Base-by-base conservation (phyloP, 2,888 invertebrate genomes). In the Drosophila peninsularis region DNA sequence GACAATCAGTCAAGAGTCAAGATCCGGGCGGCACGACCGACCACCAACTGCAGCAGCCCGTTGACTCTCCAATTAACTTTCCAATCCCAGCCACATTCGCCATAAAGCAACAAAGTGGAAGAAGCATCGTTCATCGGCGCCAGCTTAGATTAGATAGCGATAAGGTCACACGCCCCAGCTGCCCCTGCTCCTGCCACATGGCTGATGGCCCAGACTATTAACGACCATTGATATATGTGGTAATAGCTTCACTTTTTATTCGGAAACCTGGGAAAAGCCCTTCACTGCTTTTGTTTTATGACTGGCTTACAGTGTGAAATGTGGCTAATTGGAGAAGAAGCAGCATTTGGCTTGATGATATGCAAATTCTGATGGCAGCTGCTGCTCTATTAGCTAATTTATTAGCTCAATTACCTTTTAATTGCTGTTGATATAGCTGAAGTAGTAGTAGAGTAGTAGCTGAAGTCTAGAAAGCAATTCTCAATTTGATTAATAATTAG, bases 1-100 rank as follows among this genome's bases (percentile, higher is more conserved):
- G 36, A 81, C 81, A 83, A 83, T 84, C 82, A 76, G 78, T 82
- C 79, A 86, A 66, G 57, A 70, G 71, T 63, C 61, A 75, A 56
- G 55, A 44, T 44, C 10, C 47, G 45, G 58, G 39, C 24, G 39
- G 54, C 27, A 6, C n/a, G 47, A 27, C 27, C 27, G n/a, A n/a
- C n/a, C n/a, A 30, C 44, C 54, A n/a, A 50, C 37, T 44, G 53
- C 55, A 50, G 52, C 55, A 6, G 6, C 45, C 45, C 1, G 45
- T 32, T 53, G 41, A 57, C 69, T 66, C 62, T 21, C 73, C 76
- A 82, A 82, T 82, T 82, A 85, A 80, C 54, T 78, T 57, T 64
- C 68, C 68, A 64, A 81, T 71, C 63, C 68, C 62, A 61, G 50
- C 34, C 34, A 5, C 50, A 36, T 21, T 24, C 11, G 37, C 52